phyloP scores from a whole-genome alignment of 2,797 vertebrate genomes.

The Salarias fasciatus region DNA sequence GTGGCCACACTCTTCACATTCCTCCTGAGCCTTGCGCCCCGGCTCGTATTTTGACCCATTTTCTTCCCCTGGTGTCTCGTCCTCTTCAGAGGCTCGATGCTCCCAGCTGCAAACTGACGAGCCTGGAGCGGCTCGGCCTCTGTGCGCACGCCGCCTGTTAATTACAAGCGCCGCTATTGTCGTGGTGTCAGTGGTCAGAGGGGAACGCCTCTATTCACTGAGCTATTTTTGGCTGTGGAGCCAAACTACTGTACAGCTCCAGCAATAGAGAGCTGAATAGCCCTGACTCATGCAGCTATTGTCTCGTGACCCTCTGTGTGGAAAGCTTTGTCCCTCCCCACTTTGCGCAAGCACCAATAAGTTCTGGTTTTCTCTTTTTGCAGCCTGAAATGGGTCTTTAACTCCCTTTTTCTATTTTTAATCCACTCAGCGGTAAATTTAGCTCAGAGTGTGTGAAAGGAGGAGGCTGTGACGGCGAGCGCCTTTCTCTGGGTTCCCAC shows the following conservation, averaged over 20 bases:
- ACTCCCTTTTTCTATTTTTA: slow-evolving; percentile 66
- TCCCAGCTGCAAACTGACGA: slow-evolving; percentile 10
- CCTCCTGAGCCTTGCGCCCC: slow-evolving; percentile 15
- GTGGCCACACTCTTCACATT: slow-evolving; percentile 10
- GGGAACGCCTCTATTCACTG: slow-evolving; percentile 58
- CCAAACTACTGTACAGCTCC: slow-evolving; percentile 68
- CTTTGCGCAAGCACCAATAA: slow-evolving; percentile 53
- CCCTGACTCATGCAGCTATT: slow-evolving; percentile 74
- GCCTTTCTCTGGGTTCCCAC: slow-evolving; percentile 46
- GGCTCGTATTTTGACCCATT: slow-evolving; percentile 43
- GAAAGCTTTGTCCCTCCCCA: slow-evolving; percentile 66
- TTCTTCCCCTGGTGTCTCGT: slow-evolving; percentile 12
- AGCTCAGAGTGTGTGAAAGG: slow-evolving; percentile 50
- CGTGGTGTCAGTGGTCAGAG: slow-evolving; percentile 36
- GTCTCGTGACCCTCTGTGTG: slow-evolving; percentile 59
- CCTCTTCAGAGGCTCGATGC: slow-evolving; percentile 3
- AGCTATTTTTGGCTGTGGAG: slow-evolving; percentile 74
- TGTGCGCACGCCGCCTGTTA: slow-evolving; percentile 29
- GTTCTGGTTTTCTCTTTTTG: slow-evolving; percentile 66
- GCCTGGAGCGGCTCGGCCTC: slow-evolving; percentile 30
- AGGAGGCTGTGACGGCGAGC: slow-evolving; percentile 31
- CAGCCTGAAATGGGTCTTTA: slow-evolving; percentile 38
- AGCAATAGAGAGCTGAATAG: slow-evolving; percentile 67
- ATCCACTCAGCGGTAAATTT: slow-evolving; percentile 57
- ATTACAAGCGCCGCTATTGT: slow-evolving; percentile 62